These are phyloP conservation scores for Corynorhinus townsendii DNA, from an alignment of 2,113 vertebrate genomes.

Conservation along the genomic window DNA sequence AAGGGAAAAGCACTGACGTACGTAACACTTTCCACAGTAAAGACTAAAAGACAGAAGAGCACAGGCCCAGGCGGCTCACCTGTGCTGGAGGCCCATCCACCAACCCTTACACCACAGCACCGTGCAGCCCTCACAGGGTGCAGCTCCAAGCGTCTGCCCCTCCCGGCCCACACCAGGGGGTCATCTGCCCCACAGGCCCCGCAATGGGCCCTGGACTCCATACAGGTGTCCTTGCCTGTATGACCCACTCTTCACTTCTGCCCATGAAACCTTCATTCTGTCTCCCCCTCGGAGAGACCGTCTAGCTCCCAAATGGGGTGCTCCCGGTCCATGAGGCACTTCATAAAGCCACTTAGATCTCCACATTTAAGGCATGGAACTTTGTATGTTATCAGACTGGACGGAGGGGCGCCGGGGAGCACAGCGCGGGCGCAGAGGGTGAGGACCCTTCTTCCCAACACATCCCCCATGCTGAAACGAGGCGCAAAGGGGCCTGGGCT, in stretches of 20 bases:
- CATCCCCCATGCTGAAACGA: accelerated
- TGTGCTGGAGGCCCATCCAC: neutral
- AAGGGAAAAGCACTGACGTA: neutral
- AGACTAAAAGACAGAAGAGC: neutral
- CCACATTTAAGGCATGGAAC: neutral
- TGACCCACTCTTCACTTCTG: neutral
- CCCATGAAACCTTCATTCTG: neutral
- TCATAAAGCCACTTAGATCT: neutral
- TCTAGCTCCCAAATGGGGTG: neutral
- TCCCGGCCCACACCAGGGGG: neutral
- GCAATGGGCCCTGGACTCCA: too few relatives aligned
- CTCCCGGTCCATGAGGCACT: too few relatives aligned
- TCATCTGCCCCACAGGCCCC: neutral
- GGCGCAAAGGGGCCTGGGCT: neutral
- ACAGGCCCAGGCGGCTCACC: neutral
- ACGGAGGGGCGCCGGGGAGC: neutral
- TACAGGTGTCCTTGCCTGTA: too few relatives aligned
- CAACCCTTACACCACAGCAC: neutral
- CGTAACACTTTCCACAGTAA: too few relatives aligned
- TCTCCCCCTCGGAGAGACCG: neutral
- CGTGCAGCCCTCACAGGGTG: neutral
- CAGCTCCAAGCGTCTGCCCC: neutral
- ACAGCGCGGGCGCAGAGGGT: accelerated
- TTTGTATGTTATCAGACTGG: neutral
- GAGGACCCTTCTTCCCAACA: neutral